A percentile compares a stretch with the other conserved stretches of the same genome.
Conservation (phyloP, 1,140 invertebrate genomes). For the Drosophila ercepeae region DNA sequence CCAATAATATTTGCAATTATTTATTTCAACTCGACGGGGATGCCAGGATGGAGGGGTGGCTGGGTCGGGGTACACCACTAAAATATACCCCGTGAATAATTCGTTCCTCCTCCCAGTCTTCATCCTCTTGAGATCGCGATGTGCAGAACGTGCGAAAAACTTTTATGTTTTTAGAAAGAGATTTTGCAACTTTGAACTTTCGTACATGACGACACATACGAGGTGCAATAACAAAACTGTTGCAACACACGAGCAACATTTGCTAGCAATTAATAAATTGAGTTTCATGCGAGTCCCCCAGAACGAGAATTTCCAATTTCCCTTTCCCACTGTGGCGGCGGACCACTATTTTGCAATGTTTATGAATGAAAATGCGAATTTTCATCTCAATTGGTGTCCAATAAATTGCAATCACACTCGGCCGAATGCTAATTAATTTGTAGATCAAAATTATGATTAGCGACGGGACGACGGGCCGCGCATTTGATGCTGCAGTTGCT, state of each 20-base stretch:
- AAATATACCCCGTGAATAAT: slow-evolving; percentile 72
- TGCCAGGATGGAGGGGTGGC: slow-evolving; percentile 21
- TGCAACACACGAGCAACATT: slow-evolving; percentile 70
- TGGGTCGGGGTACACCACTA: slow-evolving; percentile 56
- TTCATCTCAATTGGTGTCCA: slow-evolving; percentile 75
- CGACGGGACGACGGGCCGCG: slow-evolving; percentile 13
- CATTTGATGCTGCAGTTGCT: slow-evolving; percentile 47
- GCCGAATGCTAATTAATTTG: slow-evolving; percentile 71
- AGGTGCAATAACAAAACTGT: slow-evolving; percentile 38
- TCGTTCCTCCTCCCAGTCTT: neutral
- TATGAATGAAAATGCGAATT: slow-evolving; percentile 71
- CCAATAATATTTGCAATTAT: slow-evolving; percentile 81
- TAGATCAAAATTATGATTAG: slow-evolving; percentile 79
- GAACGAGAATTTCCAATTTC: neutral
- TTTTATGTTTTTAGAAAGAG: slow-evolving; percentile 72
- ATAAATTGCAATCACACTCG: slow-evolving; percentile 81
- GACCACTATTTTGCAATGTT: slow-evolving; percentile 58
- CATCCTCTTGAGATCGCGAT: slow-evolving; percentile 11
- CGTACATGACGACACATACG: slow-evolving; percentile 62
- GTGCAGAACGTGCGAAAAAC: slow-evolving; percentile 75
- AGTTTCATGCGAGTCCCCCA: slow-evolving; percentile 13
- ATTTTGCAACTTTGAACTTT: slow-evolving; percentile 79
- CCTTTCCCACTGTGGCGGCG: neutral
- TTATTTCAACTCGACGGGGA: slow-evolving; percentile 49
- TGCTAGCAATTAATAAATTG: slow-evolving; percentile 77